Percentiles rank a stretch among this genome's conserved stretches.
phyloP scores from a whole-genome alignment of 2,113 vertebrate genomes.

The Turnix velox region DNA sequence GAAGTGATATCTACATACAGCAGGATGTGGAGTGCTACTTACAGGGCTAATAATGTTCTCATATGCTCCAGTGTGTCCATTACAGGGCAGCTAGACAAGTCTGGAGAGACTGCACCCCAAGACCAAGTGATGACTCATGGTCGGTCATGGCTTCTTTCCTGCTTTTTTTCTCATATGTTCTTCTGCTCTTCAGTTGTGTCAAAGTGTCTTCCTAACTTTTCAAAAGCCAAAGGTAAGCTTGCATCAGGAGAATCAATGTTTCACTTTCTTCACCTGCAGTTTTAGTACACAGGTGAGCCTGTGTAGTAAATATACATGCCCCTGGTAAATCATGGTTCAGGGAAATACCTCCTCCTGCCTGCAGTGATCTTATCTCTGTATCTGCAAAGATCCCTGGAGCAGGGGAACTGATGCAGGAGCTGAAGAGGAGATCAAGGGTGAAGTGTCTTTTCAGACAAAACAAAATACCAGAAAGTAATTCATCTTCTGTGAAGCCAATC shows the following conservation, averaged over 20 bases:
- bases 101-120: background rate
- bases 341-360: background rate
- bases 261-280: background rate
- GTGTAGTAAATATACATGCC: background rate
- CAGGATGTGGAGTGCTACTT: background rate
- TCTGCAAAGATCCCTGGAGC: background rate
- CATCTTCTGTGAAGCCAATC: accelerated
- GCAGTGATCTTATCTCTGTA: accelerated
- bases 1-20: background rate
- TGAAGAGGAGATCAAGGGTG: background rate
- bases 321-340: background rate
- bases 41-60: background rate
- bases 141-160: background rate
- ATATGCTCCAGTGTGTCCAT: accelerated
- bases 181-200: background rate
- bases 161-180: background rate
- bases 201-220: background rate
- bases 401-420: background rate
- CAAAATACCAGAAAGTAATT: background rate
- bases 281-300: background rate
- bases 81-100: background rate
- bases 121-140: background rate
- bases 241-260: background rate
- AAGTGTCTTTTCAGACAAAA: background rate
- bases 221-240: background rate